phyloP scores from a whole-genome alignment of 2,888 invertebrate species.

The Asteroscopus sphinx region DNA sequence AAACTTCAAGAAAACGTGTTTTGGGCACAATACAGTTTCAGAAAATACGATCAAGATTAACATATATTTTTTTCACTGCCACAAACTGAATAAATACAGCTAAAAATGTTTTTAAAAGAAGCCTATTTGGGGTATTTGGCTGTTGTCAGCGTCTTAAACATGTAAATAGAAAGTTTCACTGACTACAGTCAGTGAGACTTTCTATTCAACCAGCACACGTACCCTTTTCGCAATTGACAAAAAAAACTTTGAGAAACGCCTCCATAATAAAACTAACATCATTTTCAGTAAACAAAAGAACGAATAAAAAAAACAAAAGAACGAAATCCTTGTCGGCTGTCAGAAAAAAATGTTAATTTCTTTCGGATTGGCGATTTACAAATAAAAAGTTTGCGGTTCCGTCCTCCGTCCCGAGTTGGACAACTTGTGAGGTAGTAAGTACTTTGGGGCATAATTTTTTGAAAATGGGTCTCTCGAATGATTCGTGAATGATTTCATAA shows the following conservation, averaged over 20 bases:
- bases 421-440: slow-evolving; percentile 32
- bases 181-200: too few relatives aligned
- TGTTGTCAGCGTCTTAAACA: too few relatives aligned
- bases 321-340: slow-evolving; percentile 40
- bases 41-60: too few relatives aligned
- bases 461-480: slow-evolving; percentile 26
- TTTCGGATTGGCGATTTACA: slow-evolving; percentile 57
- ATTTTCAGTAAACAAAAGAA: slow-evolving; percentile 47
- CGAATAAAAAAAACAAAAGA: slow-evolving; percentile 15
- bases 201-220: too few relatives aligned
- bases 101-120: too few relatives aligned
- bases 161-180: too few relatives aligned
- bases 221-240: not conserved
- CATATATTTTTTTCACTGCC: too few relatives aligned
- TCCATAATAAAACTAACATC: slow-evolving; percentile 37
- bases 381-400: slow-evolving; percentile 51
- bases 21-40: too few relatives aligned
- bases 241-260: slow-evolving; percentile 16
- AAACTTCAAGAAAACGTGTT: too few relatives aligned
- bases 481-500: slow-evolving; percentile 51
- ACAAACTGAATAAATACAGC: too few relatives aligned
- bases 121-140: too few relatives aligned
- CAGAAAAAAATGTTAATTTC: slow-evolving; percentile 60
- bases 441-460: slow-evolving; percentile 46
- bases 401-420: slow-evolving; percentile 27